A percentile compares a stretch with the other conserved stretches of the same genome.
These are phyloP conservation scores for Sisyra terminalis DNA, from an alignment of 2,888 invertebrate genomes.

Conservation along the genomic window DNA sequence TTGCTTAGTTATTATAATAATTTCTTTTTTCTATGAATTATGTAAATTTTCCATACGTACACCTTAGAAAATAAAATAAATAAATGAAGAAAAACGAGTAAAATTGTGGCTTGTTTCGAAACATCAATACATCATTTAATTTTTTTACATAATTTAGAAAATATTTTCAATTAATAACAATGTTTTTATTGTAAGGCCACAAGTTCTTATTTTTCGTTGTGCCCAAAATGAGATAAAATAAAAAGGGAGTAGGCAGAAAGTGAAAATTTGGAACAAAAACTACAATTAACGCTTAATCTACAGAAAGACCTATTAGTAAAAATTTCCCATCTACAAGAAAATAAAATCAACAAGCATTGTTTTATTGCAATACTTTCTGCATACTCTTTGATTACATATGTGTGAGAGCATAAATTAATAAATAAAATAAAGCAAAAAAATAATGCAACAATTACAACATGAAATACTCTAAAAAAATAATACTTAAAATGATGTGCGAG, in stretches of 20 bases:
- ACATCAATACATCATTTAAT: too few relatives aligned
- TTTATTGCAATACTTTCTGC: constrained; percentile 4
- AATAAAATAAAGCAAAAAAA: constrained; percentile 2
- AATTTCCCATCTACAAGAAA: not conserved
- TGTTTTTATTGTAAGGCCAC: too few relatives aligned
- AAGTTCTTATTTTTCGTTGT: not conserved
- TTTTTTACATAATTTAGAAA: too few relatives aligned
- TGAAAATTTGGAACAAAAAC: not conserved
- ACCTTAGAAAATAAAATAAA: too few relatives aligned
- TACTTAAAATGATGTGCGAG: not conserved
- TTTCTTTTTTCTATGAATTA: too few relatives aligned
- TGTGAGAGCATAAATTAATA: not conserved
- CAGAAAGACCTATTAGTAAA: not conserved
- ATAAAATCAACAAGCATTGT: not conserved
- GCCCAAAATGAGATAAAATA: not conserved
- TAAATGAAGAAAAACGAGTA: too few relatives aligned
- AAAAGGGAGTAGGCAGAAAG: too few relatives aligned
- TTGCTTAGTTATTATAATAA: too few relatives aligned
- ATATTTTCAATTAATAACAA: too few relatives aligned
- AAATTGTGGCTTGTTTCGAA: too few relatives aligned
- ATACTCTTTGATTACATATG: constrained; percentile 1
- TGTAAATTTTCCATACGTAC: too few relatives aligned
- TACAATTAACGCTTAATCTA: not conserved
- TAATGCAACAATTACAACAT: constrained; percentile 1
- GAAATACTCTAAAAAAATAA: constrained; percentile 3